Evolutionary conservation across 2,797 vertebrate species (phyloP).

Genomic region (Anisognathus igniventris): DNA sequence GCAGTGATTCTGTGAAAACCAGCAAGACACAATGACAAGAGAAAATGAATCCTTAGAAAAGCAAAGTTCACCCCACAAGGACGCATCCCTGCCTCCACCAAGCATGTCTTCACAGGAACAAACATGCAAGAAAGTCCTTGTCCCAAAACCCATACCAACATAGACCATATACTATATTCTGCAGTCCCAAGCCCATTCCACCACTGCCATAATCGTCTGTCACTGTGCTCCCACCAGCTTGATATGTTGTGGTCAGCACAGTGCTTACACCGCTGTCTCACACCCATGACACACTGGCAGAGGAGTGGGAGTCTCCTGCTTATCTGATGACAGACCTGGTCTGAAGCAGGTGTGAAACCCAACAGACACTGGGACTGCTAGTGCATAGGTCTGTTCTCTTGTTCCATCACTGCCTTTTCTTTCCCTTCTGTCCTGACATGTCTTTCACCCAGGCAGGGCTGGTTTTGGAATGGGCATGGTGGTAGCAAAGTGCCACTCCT

Average conservation of each 20-base stretch:
- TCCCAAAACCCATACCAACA: neutral
- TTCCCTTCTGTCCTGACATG: neutral
- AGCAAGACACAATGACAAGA: neutral
- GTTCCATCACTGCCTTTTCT: neutral
- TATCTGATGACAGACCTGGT: neutral
- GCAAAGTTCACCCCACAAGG: neutral
- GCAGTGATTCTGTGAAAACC: neutral
- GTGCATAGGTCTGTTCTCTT: neutral
- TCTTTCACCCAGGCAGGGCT: neutral
- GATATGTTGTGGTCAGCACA: neutral
- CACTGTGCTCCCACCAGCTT: neutral
- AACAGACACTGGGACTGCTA: accelerated
- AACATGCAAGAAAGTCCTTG: neutral
- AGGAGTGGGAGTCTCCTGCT: neutral
- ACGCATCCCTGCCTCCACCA: accelerated
- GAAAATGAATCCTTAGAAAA: neutral
- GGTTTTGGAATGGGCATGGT: neutral
- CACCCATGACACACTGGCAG: neutral
- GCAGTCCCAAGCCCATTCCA: neutral
- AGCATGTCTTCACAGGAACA: neutral
- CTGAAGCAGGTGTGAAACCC: neutral
- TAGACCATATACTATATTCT: neutral
- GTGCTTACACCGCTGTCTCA: neutral
- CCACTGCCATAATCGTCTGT: neutral
- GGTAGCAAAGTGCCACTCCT: neutral